phyloP scores from a whole-genome alignment of 2,113 vertebrate genomes.

The Nyctereutes procyonoides region DNA sequence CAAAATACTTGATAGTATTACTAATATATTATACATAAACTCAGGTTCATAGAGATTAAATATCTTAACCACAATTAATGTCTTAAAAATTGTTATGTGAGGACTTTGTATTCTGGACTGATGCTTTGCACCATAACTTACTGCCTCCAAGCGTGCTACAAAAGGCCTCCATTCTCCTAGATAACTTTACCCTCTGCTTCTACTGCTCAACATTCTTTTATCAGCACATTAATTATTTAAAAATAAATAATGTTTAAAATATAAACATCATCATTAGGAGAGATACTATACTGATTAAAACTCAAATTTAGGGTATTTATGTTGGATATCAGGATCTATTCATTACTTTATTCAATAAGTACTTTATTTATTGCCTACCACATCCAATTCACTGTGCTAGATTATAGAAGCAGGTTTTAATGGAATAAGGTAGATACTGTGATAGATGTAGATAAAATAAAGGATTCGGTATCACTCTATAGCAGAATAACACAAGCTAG shows the following conservation, averaged over 20 bases:
- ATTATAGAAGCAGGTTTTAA: neutral
- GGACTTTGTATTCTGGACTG: neutral
- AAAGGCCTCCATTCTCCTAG: neutral
- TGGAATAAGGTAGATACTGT: neutral
- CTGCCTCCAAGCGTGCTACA: neutral
- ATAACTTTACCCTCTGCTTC: neutral
- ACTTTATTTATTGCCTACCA: neutral
- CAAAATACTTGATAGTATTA: neutral
- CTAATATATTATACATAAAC: neutral
- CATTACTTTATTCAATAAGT: neutral
- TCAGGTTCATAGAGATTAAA: neutral
- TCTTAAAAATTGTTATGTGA: neutral
- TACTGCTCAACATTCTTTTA: neutral
- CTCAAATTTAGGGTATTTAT: neutral
- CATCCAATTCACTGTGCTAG: neutral
- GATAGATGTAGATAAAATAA: neutral
- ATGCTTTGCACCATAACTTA: neutral
- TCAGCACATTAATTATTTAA: neutral
- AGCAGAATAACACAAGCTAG: neutral
- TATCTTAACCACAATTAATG: neutral
- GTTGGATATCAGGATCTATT: neutral
- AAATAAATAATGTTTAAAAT: neutral
- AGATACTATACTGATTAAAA: neutral
- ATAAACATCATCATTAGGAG: neutral
- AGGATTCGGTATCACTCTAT: neutral